Percentiles rank a stretch among this genome's conserved stretches.
phyloP scores from a whole-genome alignment of 2,113 vertebrate genomes.

The Grammomys dolichurus region DNA sequence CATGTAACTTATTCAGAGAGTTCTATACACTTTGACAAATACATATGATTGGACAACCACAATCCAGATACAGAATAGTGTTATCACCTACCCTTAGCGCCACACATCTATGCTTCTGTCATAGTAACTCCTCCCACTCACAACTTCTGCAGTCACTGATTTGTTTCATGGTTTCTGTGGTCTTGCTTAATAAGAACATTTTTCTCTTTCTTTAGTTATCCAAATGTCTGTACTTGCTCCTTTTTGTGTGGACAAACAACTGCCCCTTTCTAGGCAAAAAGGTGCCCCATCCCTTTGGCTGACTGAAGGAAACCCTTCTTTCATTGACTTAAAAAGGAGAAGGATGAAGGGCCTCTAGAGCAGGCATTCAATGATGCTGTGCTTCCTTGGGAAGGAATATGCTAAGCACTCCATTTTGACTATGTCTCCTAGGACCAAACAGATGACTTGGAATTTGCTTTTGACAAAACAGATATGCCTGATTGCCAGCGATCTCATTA shows the following conservation, averaged over 20 bases:
- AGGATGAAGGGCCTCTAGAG: neutral
- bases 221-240: neutral
- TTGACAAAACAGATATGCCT: neutral
- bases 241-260: neutral
- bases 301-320: neutral
- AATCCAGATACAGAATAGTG: neutral
- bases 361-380: neutral
- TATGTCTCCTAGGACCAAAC: neutral
- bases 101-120: neutral
- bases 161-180: neutral
- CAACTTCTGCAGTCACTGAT: neutral
- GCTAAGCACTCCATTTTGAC: neutral
- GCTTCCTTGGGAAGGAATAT: neutral
- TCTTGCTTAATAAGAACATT: neutral
- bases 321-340: neutral
- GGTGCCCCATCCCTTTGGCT: neutral
- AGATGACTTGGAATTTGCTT: neutral
- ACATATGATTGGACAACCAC: neutral
- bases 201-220: neutral
- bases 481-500: neutral
- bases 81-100: too few species aligned
- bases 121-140: neutral
- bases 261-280: neutral
- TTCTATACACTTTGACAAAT: conserved; percentile 3
- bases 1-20: neutral